Evolutionary conservation across 1,140 invertebrate genomes (phyloP), one percentile per base, ranked within the genome.

Genomic region (Artemia franciscana): DNA sequence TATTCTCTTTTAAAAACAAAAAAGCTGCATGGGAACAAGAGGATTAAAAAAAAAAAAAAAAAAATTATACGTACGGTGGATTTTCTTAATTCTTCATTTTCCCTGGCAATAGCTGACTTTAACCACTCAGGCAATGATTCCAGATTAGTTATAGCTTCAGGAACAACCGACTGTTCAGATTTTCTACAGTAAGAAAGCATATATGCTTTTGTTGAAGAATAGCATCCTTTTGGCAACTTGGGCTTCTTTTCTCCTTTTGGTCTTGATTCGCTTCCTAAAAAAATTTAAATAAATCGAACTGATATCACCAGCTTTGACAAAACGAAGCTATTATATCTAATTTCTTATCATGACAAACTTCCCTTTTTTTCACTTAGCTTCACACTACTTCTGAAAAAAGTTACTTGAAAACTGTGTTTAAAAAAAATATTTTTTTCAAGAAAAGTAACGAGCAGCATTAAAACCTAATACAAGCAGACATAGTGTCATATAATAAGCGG

Each of bases 101-200:
- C 76, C 24, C 66, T 67, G 7, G 67, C 64, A 0, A 78, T 69
- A 65, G 69, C 68, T 15, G 70, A 66, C 23, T 68, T 63, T 5
- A 74, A 63, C 24, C 67, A 68, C 9, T 66, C 27, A 5, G 69
- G 68, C 26, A 73, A 57, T 27, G 68, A 66, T 59, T 65, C 68
- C 60, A 58, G 23, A n/a, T 5, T 24, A 15, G 4, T 58, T 26
- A 26, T 58, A 18, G 7, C 24, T 27, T 18, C 26, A 26, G n/a
- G 9, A 24, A 7, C 51, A 24, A 25, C 59, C 28, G 25, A n/a
- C 61, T 57, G 26, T 7, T 25, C 60, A 26, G 26, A 59, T 7
- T 60, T 27, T 25, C 57, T 59, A 60, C 74, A 77, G 68, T 83
- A 83, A 2, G 83, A 80, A 63, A 83, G 71, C 81, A 83, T 83